A percentile compares a stretch with the other conserved stretches of the same genome.
phyloP scores from a whole-genome alignment of 1,140 invertebrate species.

The Atta colombica region DNA sequence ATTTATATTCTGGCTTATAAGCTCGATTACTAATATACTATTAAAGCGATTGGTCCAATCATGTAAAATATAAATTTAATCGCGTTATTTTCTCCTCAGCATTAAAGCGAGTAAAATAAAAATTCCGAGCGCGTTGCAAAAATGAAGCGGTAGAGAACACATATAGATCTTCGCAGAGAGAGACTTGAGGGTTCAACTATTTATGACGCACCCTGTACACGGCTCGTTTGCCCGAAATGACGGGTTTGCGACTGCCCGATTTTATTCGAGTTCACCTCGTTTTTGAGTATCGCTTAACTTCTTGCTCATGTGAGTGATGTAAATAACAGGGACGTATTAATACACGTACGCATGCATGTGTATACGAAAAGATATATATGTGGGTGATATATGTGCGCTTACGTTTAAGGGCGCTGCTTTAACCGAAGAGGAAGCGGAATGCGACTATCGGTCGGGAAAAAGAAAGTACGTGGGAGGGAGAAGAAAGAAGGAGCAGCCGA shows the following conservation, averaged over 20 bases:
- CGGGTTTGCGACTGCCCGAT: conserved; percentile 35
- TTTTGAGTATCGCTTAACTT: conserved; percentile 51
- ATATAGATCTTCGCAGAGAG: not conserved
- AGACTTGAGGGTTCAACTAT: not conserved
- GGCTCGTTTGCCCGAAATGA: conserved; percentile 31
- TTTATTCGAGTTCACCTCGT: conserved; percentile 46
- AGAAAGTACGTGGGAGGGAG: conserved; percentile 19
- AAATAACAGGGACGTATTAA: conserved; percentile 44
- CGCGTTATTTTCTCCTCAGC: not conserved
- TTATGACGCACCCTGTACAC: conserved; percentile 37
- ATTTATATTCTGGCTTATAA: conserved; percentile 27
- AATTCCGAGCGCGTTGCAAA: conserved; percentile 24
- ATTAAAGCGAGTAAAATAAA: conserved; percentile 29
- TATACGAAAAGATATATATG: not conserved
- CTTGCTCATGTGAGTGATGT: conserved; percentile 50
- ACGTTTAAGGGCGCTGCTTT: conserved; percentile 44
- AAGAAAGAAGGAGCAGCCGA: conserved; percentile 29
- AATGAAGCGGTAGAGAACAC: not conserved
- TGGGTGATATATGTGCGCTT: conserved; percentile 41
- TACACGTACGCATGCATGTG: not conserved
- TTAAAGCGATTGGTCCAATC: conserved; percentile 25
- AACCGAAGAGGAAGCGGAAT: conserved; percentile 30
- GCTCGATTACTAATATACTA: not conserved
- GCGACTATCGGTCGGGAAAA: conserved; percentile 39
- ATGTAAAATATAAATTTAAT: conserved; percentile 39